Evolutionary conservation across 2,113 vertebrate species (phyloP), one percentile per base, ranked within the genome.

Genomic region (Rhynchopsitta pachyrhyncha): DNA sequence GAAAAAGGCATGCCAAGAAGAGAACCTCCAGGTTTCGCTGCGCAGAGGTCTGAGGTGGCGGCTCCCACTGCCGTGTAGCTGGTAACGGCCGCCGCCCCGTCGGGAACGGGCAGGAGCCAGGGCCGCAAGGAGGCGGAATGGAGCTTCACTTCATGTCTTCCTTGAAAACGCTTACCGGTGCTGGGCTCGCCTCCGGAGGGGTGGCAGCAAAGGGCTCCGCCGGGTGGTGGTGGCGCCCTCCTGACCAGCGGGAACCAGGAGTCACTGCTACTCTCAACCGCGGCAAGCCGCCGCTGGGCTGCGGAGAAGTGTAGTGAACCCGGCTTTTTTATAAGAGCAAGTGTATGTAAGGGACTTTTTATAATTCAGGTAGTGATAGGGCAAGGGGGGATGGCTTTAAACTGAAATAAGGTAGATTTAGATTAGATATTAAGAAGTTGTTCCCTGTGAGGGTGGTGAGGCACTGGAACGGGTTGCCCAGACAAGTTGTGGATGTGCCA

Each of bases 231-330:
- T 7, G 62, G 14, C 9, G 46, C 47, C 10, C 7, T 10, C 22
- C 19, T 11, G 55, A 6, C 9, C 18, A 10, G 46, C 14, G 27
- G 1, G 70, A 18, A 2, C 0, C 23, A 3, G 44, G 41, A 9
- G 23, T 2, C 33, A 4, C 15, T 1, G 50, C 70, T 29, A 8
- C 1, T 37, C 1, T 3, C 17, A 1, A 11, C 8, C 49, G 33
- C 15, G 22, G 35, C 17, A 17, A 39, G 64, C 28, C 39, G 0
- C 11, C 50, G 4, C 6, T 4, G 31, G 10, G 33, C n/a, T 13
- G 68, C 37, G n/a, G 1, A 9, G 2, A 11, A 41, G 20, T 8
- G 35, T 6, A 3, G 39, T 1, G 3, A 4, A 5, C 10, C 28
- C 11, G 63, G 28, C 10, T 2, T 66, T 25, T 59, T 59, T 14